Conservation (phyloP, 1,140 invertebrate species). For the Sycophaga agraensis region DNA sequence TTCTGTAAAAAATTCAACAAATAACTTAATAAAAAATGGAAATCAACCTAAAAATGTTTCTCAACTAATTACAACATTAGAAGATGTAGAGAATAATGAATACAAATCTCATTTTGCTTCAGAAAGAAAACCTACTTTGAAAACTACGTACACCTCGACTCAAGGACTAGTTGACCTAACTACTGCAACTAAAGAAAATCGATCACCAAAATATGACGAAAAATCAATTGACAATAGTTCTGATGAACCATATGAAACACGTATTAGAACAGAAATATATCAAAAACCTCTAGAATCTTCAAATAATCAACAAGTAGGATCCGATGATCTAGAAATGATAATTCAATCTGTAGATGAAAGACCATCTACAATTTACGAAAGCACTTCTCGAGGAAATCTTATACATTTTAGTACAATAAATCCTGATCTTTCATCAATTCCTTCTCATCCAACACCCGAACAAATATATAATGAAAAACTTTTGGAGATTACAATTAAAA, state of each 20-base stretch:
- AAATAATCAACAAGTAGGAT: neutral
- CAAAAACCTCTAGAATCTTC: neutral
- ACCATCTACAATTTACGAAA: neutral
- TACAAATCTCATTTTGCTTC: neutral
- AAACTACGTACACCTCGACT: neutral
- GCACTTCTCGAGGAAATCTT: too few relatives aligned
- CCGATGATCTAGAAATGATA: neutral
- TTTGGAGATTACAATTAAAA: conserved; percentile 39
- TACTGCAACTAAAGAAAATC: too few relatives aligned
- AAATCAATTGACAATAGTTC: too few relatives aligned
- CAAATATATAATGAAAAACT: conserved; percentile 15
- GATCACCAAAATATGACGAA: too few relatives aligned
- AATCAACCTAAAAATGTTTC: too few relatives aligned
- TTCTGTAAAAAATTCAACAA: too few relatives aligned
- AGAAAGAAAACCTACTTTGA: neutral
- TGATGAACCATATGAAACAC: too few relatives aligned
- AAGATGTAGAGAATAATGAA: neutral
- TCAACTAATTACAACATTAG: neutral
- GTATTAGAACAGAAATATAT: too few relatives aligned
- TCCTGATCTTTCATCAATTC: neutral
- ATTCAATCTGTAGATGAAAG: conserved; percentile 7
- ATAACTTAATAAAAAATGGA: too few relatives aligned
- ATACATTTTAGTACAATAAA: too few relatives aligned
- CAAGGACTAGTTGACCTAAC: neutral
- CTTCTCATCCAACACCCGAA: too few relatives aligned